These are phyloP conservation scores for Ceramica pisi DNA, from an alignment of 2,888 invertebrate genomes.

Conservation along the genomic window DNA sequence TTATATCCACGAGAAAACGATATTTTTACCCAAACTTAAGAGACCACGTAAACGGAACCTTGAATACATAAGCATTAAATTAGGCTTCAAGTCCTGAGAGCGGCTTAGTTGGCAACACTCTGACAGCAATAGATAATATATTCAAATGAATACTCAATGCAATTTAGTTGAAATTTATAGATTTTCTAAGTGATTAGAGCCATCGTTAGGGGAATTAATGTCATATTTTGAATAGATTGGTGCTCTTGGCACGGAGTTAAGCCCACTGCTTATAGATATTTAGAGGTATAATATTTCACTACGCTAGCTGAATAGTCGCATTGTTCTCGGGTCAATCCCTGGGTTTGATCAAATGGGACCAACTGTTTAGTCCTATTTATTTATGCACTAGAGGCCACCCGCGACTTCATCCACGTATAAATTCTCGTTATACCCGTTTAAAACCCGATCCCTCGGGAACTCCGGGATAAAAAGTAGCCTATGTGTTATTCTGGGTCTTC, in stretches of 20 bases:
- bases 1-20: no score
- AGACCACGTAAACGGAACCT: conserved; percentile 20
- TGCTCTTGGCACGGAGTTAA: conserved; percentile 19
- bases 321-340: conserved; percentile 24
- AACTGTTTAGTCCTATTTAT: neutral
- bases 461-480: no score
- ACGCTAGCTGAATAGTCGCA: conserved; percentile 6
- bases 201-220: conserved; percentile 32
- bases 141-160: conserved; percentile 51
- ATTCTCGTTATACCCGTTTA: no score
- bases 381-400: no score
- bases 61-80: conserved; percentile 42
- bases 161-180: conserved; percentile 52
- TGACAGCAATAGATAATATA: conserved; percentile 50
- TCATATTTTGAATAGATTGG: conserved; percentile 51
- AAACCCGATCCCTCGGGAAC: no score
- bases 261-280: conserved; percentile 16
- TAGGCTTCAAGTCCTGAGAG: conserved; percentile 23
- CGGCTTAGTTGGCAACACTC: conserved; percentile 35
- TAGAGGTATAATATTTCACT: conserved; percentile 33
- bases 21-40: no score
- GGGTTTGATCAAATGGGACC: conserved; percentile 4
- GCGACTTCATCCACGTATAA: no score
- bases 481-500: no score
- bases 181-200: conserved; percentile 46